Percentiles rank a stretch among this genome's conserved stretches.
Evolutionary conservation across 2,113 vertebrate genomes (phyloP).

Genomic region (Elephantulus edwardii): DNA sequence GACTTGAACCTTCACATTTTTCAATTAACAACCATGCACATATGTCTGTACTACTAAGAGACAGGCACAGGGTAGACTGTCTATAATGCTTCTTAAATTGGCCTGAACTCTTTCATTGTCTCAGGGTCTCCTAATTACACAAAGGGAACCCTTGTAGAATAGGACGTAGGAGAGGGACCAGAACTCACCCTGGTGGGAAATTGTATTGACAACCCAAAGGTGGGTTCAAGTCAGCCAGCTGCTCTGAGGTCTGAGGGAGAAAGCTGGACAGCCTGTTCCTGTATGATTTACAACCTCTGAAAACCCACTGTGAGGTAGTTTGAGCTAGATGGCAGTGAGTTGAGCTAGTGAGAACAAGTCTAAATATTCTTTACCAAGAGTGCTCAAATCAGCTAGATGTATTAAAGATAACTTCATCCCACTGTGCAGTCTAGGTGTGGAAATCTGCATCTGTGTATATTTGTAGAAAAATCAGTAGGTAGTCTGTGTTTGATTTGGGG

Average conservation of each 20-base stretch:
- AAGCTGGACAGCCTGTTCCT: no score
- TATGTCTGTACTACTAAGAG: neutral
- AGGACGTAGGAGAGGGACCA: no score
- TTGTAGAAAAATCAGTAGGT: neutral
- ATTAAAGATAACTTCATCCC: conserved; percentile 20
- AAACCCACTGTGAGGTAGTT: no score
- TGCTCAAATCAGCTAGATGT: neutral
- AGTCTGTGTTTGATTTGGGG: neutral
- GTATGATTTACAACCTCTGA: neutral
- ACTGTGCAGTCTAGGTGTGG: neutral
- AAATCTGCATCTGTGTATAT: neutral
- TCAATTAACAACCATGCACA: neutral
- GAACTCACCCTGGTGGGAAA: no score
- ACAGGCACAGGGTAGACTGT: neutral
- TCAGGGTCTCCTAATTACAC: neutral
- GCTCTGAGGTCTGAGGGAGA: no score
- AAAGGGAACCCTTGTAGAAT: no score
- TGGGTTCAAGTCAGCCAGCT: no score
- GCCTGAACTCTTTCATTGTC: neutral
- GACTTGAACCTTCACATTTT: neutral
- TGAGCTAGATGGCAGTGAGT: no score
- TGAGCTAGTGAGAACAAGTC: neutral
- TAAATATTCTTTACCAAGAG: conserved; percentile 1
- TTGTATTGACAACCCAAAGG: no score
- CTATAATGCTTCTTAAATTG: conserved; percentile 31